A percentile compares a stretch with the other conserved stretches of the same genome.
phyloP scores from a whole-genome alignment of 2,113 vertebrate species.

The Ibidorhyncha struthersii region DNA sequence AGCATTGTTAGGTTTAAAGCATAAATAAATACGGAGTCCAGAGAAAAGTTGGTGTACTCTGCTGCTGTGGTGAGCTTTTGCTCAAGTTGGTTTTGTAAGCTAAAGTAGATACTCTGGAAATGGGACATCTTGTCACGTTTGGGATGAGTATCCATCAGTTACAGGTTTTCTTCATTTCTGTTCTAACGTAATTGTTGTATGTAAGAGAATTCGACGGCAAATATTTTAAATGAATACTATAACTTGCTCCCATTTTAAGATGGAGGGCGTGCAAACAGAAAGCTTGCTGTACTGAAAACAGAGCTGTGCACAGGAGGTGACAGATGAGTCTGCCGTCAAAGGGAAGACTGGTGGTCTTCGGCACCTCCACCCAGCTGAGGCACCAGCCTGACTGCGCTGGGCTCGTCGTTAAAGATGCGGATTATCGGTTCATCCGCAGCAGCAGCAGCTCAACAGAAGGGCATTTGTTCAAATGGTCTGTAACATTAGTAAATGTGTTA shows the following conservation, averaged over 20 bases:
- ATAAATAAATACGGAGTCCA: background rate
- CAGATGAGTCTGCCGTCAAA: background rate
- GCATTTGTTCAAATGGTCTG: background rate
- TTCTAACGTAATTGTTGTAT: rapidly evolving
- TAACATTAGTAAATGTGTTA: background rate
- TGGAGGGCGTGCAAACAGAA: background rate
- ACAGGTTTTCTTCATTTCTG: background rate
- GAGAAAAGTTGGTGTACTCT: background rate
- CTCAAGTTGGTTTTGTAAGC: background rate
- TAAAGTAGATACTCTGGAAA: background rate
- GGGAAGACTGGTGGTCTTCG: background rate
- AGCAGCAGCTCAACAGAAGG: conserved; percentile 29
- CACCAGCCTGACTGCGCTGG: background rate
- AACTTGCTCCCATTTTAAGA: background rate
- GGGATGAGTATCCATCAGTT: background rate
- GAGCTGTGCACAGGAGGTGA: background rate
- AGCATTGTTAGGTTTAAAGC: background rate
- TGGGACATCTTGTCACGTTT: background rate
- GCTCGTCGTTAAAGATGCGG: background rate
- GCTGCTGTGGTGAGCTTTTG: background rate
- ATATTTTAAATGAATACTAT: background rate
- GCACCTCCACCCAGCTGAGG: background rate
- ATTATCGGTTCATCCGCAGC: conserved; percentile 27
- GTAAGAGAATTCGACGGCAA: background rate
- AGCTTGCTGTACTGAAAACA: background rate